phyloP scores from a whole-genome alignment of 2,113 vertebrate species.

The Colossoma macropomum region DNA sequence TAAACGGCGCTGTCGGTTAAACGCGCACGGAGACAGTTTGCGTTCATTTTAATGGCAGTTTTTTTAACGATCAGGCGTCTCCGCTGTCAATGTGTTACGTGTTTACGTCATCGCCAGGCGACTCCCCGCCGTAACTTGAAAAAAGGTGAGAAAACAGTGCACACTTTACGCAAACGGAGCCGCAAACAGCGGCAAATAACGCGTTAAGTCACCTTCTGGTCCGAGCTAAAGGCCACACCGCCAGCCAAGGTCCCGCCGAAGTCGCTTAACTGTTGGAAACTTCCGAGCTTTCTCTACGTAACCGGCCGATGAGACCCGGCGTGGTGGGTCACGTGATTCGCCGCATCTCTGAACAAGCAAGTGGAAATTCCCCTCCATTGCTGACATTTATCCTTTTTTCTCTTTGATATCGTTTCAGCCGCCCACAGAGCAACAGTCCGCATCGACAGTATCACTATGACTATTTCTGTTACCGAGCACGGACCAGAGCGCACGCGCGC shows the following conservation, averaged over 20 bases:
- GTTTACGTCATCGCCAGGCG: constrained; percentile 80
- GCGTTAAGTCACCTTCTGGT: not conserved
- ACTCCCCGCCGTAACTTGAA: constrained; percentile 59
- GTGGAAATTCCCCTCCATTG: constrained; percentile 25
- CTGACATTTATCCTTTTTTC: not conserved
- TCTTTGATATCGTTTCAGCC: not conserved
- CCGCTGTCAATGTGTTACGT: constrained; percentile 75
- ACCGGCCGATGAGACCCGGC: constrained; percentile 24
- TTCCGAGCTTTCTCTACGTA: constrained; percentile 22
- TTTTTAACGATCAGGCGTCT: constrained; percentile 80
- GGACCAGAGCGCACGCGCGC: too few relatives aligned
- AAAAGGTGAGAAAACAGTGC: not conserved
- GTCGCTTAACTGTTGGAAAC: constrained; percentile 9
- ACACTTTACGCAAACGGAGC: not conserved
- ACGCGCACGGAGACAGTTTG: constrained; percentile 35
- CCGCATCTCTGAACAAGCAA: not conserved
- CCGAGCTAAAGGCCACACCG: not conserved
- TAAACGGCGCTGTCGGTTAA: not conserved
- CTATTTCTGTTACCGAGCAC: too few relatives aligned
- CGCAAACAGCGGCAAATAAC: not conserved
- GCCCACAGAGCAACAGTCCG: not conserved
- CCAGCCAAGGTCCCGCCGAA: not conserved
- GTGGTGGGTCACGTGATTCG: constrained; percentile 41
- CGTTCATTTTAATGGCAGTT: constrained; percentile 73
- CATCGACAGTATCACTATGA: not conserved